phyloP scores from a whole-genome alignment of 2,113 vertebrate genomes.

The Fregetta grallaria region DNA sequence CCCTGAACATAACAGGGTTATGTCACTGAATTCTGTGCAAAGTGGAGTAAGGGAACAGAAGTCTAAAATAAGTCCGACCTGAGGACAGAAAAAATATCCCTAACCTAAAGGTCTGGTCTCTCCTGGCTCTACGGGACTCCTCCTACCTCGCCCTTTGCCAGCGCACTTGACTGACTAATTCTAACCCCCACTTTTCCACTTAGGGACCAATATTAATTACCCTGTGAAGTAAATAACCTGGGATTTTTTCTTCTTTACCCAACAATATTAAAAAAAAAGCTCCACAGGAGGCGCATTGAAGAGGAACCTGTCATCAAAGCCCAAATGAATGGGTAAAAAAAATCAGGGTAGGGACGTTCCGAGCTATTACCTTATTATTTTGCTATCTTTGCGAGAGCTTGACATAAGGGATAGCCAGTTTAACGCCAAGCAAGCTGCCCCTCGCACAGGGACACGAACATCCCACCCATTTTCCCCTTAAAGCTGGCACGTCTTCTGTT shows the following conservation, averaged over 20 bases:
- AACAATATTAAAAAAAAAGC: not conserved
- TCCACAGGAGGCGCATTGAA: not conserved
- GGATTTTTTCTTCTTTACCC: not conserved
- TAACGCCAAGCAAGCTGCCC: not conserved
- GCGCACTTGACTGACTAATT: not conserved
- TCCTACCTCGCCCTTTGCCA: not conserved
- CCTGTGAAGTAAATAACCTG: not conserved
- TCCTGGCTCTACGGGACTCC: not conserved
- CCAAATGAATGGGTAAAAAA: not conserved
- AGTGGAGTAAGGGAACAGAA: not conserved
- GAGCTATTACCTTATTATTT: not conserved
- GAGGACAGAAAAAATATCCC: slow-evolving; percentile 10
- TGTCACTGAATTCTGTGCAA: not conserved
- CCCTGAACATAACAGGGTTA: not conserved
- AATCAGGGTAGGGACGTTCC: not conserved
- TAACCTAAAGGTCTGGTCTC: not conserved
- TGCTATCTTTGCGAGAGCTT: not conserved
- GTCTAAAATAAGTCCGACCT: not conserved
- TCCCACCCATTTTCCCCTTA: not conserved
- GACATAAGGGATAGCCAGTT: not conserved
- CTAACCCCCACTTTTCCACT: slow-evolving; percentile 9
- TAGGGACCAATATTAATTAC: not conserved
- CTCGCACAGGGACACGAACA: not conserved
- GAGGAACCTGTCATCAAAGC: not conserved
- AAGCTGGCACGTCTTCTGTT: not conserved